Conservation (phyloP, 2,113 vertebrate genomes). For the Bolborhynchus lineola region DNA sequence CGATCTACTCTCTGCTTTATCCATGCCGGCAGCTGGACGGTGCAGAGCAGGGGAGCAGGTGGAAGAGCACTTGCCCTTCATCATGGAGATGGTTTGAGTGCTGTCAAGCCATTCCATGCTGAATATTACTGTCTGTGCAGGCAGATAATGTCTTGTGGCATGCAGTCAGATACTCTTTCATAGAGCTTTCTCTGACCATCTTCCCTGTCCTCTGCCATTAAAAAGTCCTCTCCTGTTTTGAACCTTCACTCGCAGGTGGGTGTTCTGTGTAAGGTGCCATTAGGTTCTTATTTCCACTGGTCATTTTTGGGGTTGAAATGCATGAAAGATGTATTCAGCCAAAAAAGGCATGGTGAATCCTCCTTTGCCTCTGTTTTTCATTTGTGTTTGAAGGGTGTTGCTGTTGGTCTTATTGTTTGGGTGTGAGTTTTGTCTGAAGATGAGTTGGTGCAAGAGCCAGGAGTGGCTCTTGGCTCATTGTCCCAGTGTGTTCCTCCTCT, state of each 20-base stretch:
- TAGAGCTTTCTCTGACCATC: neutral
- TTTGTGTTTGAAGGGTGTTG: conserved; percentile 2
- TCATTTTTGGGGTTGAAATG: neutral
- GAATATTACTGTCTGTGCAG: neutral
- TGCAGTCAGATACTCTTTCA: neutral
- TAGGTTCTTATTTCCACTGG: neutral
- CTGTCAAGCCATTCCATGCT: neutral
- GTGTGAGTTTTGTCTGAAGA: conserved; percentile 46
- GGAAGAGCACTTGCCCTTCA: neutral
- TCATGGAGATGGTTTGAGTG: neutral
- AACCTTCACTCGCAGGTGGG: neutral
- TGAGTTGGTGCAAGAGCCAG: conserved; percentile 31
- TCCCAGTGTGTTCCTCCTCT: conserved; percentile 45
- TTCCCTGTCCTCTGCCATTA: neutral
- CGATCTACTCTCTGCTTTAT: accelerated
- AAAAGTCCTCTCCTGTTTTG: neutral
- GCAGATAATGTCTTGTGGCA: neutral
- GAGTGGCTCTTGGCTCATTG: conserved; percentile 60
- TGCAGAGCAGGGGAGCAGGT: neutral
- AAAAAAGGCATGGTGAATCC: neutral
- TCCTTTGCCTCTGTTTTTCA: neutral
- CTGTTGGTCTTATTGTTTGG: neutral
- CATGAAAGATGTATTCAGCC: neutral
- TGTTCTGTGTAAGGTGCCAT: accelerated
- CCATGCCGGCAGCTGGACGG: accelerated